phyloP scores from a whole-genome alignment of 2,113 vertebrate species.

The Peromyscus polionotus region DNA sequence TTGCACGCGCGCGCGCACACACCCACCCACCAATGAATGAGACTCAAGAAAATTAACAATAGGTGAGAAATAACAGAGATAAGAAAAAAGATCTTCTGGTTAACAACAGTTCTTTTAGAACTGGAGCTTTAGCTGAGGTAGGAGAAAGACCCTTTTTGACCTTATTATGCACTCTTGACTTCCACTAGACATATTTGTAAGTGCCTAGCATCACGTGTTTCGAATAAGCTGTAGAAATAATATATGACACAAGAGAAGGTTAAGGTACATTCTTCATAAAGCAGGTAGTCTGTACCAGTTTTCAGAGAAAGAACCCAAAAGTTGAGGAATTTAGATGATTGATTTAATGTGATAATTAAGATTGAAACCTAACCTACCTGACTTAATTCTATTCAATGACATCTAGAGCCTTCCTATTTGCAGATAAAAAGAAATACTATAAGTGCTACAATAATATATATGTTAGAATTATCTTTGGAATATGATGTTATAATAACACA shows the following conservation, averaged over 20 bases:
- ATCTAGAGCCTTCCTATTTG: not conserved
- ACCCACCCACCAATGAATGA: not conserved
- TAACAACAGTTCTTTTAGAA: not conserved
- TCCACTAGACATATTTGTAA: not conserved
- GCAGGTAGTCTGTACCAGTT: slow-evolving; percentile 3
- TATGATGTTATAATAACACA: slow-evolving; percentile 28
- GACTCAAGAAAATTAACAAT: slow-evolving; percentile 25
- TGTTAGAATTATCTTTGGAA: slow-evolving; percentile 31
- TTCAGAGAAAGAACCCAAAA: slow-evolving; percentile 19
- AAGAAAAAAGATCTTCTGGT: not conserved
- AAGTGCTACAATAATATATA: not conserved
- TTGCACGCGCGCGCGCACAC: not conserved
- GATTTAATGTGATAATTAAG: not conserved
- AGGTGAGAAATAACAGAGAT: slow-evolving; percentile 1
- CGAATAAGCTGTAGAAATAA: not conserved
- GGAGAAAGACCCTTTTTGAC: not conserved
- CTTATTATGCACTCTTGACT: not conserved
- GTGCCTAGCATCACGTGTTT: not conserved
- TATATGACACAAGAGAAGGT: not conserved
- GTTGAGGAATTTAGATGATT: slow-evolving; percentile 14
- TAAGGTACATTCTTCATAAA: not conserved
- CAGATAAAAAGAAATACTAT: slow-evolving; percentile 2
- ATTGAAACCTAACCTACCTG: slow-evolving; percentile 13
- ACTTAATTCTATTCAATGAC: not conserved
- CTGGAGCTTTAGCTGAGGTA: not conserved